Base-by-base conservation (phyloP, 2,888 invertebrate species). In the Sphaerophoria rueppellii region DNA sequence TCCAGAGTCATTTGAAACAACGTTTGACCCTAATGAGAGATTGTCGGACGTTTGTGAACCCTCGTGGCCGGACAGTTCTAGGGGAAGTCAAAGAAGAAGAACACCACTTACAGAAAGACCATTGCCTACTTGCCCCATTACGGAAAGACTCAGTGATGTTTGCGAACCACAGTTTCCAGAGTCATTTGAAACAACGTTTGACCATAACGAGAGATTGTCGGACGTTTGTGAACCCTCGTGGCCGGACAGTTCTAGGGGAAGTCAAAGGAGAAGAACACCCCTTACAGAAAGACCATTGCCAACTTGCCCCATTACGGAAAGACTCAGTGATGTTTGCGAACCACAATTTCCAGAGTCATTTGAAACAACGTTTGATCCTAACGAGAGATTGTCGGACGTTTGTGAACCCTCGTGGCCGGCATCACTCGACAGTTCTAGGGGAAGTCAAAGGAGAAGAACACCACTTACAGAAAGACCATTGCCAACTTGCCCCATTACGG, bases 261-360 rank as follows among this genome's bases (percentile, higher is more conserved):
- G 24, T 24, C 9, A 58, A 5, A 9, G 37, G 14, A 63, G 50
- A 50, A 16, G 12, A 24, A 52, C 2, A 16, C n/a, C 9, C 7
- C 4, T 0, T 37, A 6, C n/a, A 0, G 32, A n/a, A 4, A 40
- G 11, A 11, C 40, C 1, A 32, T 69, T 0, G 54, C 69, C 40
- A 40, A 69, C 24, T 69, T 54, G 69, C 54, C 9, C 4, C 6
- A 11, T 69, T 7, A 43, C 69, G 1, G 69, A 69, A 69, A 55
- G 55, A 40, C 24, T 69, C 11, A 46, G 48, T 11, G 34, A 14
- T 46, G 5, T 70, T 54, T 57, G 46, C 46, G 57, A 43, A 35
- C 70, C 24, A 24, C 1, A 24, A 2, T 24, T 24, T 24, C 24
- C 24, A 24, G 24, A 24, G 24, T 24, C 24, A 24, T 24, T 24